These are phyloP conservation scores for Anorthoa munda DNA, from an alignment of 2,888 invertebrate genomes.

Conservation along the genomic window DNA sequence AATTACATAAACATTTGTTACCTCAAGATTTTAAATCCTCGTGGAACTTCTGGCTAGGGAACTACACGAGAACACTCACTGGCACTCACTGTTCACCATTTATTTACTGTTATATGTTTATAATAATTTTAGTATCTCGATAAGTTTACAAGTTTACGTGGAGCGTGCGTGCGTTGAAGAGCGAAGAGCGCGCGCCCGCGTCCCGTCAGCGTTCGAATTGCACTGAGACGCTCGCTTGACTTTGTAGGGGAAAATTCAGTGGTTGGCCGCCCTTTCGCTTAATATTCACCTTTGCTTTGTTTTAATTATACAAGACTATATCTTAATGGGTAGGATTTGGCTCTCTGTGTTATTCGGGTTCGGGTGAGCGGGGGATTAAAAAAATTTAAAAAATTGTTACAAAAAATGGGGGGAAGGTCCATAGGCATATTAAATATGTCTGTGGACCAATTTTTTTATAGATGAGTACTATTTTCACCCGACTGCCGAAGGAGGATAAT, in stretches of 20 bases:
- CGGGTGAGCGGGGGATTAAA: too few relatives aligned
- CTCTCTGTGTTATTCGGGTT: too few relatives aligned
- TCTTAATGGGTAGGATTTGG: slow-evolving; percentile 21
- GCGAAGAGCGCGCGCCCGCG: slow-evolving; percentile 69
- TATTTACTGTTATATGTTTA: slow-evolving; percentile 33
- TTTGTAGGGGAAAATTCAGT: slow-evolving; percentile 64
- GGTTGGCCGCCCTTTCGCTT: slow-evolving; percentile 58
- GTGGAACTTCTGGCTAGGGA: slow-evolving; percentile 14
- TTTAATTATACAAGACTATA: slow-evolving; percentile 49
- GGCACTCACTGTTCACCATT: slow-evolving; percentile 58
- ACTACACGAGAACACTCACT: slow-evolving; percentile 55
- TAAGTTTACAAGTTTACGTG: slow-evolving; percentile 69
- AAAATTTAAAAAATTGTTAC: not conserved
- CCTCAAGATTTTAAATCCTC: slow-evolving; percentile 47
- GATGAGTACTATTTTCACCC: too few relatives aligned
- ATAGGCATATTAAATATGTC: not conserved
- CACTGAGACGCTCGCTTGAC: slow-evolving; percentile 73
- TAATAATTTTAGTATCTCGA: slow-evolving; percentile 43
- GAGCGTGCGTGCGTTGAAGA: slow-evolving; percentile 56
- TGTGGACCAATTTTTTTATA: too few relatives aligned
- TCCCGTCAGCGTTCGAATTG: slow-evolving; percentile 71
- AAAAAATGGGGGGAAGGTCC: not conserved
- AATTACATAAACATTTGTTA: slow-evolving; percentile 63
- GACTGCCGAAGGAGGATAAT: too few relatives aligned
- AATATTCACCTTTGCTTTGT: slow-evolving; percentile 43